These are phyloP conservation scores for Rhagophthalmus giganteus DNA, from an alignment of 2,888 invertebrate species.

Conservation along the genomic window DNA sequence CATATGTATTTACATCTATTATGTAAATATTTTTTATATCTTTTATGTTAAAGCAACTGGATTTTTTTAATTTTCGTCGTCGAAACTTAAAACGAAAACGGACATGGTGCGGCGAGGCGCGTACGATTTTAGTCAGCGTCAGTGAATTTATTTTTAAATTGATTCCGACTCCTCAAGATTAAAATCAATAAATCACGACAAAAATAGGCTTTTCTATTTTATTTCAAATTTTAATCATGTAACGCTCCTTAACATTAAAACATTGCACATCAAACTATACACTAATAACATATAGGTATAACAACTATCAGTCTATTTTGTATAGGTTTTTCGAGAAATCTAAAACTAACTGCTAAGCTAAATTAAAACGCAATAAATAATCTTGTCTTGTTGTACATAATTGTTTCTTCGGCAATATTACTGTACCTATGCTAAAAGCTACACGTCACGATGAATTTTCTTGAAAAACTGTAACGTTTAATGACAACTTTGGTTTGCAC, in stretches of 20 bases:
- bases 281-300: slow-evolving; percentile 26
- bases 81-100: no score
- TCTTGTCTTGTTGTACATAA: slow-evolving; percentile 12
- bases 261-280: slow-evolving; percentile 31
- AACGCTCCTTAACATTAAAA: no score
- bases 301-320: slow-evolving; percentile 33
- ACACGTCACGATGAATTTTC: not conserved
- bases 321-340: slow-evolving; percentile 13
- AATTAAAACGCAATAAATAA: slow-evolving; percentile 18
- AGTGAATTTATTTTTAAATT: no score
- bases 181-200: no score
- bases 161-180: no score
- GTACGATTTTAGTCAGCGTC: no score
- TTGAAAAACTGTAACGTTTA: not conserved
- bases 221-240: no score
- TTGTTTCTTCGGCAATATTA: not conserved
- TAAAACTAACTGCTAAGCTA: slow-evolving; percentile 8
- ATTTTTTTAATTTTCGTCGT: no score
- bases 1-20: no score
- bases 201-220: not conserved
- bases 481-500: slow-evolving; percentile 16
- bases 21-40: no score
- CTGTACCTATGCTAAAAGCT: not conserved
- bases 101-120: no score
- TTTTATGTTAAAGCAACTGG: no score